Evolutionary conservation across 2,797 vertebrate genomes (phyloP), one percentile per base, ranked within the genome.

Genomic region (Oreochromis grahami): DNA sequence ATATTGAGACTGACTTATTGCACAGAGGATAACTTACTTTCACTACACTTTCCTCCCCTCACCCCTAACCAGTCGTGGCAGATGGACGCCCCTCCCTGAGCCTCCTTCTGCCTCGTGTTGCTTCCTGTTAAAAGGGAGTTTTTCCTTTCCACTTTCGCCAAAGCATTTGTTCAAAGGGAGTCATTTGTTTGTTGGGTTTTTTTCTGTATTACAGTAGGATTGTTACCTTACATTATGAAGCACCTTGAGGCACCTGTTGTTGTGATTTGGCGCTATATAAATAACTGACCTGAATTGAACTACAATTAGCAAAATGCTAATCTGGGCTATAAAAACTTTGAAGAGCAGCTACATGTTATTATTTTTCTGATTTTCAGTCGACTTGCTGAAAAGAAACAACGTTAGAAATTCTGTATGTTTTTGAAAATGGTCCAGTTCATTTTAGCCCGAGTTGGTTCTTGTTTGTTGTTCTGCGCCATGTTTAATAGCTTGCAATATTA

Each of bases 181-280:
- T 0, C 2, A 1, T 60, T n/a, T 36, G 9, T 0, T 60, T 60
- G 58, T 0, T 36, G 17, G 32, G 10, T 32, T 60, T 60, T 60
- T 60, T 32, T 60, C 58, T 12, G 6, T n/a, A 36, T 60, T 12
- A 36, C 32, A 36, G 17, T n/a, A n/a, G 58, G 58, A 60, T 60
- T 12, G 32, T 60, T 60, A 60, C 10, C 58, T 60, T n/a, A 60
- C 56, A 58, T 60, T 60, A 60, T 4, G 3, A 60, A 60, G 56
- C 56, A 60, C 3, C 55, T 17, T 32, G 55, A 32, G 55, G 1
- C 5, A 63, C 32, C 58, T 2, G 17, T 1, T 63, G 17, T 63
- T 63, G 17, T 1, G 17, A 63, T 63, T 63, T 36, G 58, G 58
- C 4, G 4, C 32, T 0, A 12, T 7, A 36, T 60, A 36, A n/a